Evolutionary conservation across 2,888 invertebrate genomes (phyloP).

Genomic region (Nebria salina): DNA sequence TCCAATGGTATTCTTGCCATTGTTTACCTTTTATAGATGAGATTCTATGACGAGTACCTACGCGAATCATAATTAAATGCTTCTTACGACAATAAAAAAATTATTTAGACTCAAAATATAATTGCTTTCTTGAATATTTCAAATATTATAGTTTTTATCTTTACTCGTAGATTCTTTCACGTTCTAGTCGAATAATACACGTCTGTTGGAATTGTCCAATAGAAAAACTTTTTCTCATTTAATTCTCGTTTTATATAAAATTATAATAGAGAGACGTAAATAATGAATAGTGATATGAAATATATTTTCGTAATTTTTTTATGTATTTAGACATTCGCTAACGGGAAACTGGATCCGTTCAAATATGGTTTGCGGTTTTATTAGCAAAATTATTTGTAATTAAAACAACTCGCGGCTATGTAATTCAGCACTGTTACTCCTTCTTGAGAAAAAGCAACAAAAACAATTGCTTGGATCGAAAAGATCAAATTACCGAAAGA

Average conservation of each 20-base stretch:
- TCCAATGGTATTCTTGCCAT: constrained; percentile 25
- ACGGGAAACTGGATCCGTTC: no score
- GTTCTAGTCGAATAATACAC: background rate
- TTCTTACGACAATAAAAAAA: background rate
- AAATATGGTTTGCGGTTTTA: background rate
- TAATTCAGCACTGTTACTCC: constrained; percentile 2
- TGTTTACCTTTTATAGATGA: constrained; percentile 34
- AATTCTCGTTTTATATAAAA: no score
- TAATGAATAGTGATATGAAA: no score
- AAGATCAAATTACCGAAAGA: constrained; percentile 26
- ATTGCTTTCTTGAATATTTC: background rate
- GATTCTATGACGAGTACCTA: constrained; percentile 26
- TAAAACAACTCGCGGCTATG: background rate
- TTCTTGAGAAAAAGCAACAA: background rate
- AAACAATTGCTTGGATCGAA: background rate
- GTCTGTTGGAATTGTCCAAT: no score
- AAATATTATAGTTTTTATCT: background rate
- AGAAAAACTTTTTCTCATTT: no score
- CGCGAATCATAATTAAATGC: constrained; percentile 27
- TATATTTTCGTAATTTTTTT: no score
- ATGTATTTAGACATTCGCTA: no score
- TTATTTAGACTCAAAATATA: background rate
- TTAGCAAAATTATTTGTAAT: background rate
- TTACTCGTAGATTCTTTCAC: background rate
- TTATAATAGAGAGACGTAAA: no score